phyloP scores from a whole-genome alignment of 2,888 invertebrate genomes.

The Strigamia crassipes region DNA sequence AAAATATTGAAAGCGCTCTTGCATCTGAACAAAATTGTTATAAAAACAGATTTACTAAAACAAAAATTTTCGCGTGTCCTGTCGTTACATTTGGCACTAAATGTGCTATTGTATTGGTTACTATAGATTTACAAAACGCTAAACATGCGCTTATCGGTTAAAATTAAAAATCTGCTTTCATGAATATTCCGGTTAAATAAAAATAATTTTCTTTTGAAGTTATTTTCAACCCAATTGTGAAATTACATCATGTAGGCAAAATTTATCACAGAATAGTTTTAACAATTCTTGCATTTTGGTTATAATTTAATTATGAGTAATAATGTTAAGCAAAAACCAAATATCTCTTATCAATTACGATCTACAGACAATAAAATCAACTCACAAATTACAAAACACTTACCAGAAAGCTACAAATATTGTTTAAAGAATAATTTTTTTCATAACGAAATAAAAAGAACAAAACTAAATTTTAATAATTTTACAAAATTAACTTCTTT shows the following conservation, averaged over 20 bases:
- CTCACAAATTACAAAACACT: neutral
- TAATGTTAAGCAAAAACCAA: neutral
- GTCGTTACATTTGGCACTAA: neutral
- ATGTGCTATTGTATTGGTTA: neutral
- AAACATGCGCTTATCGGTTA: neutral
- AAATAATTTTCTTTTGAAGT: neutral
- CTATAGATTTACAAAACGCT: neutral
- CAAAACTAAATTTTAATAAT: neutral
- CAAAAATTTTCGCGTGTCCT: neutral
- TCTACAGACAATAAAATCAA: neutral
- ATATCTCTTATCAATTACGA: neutral
- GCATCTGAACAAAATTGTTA: neutral
- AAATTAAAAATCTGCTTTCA: neutral
- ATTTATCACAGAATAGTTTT: neutral
- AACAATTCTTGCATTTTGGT: neutral
- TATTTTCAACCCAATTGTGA: neutral
- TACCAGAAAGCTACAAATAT: neutral
- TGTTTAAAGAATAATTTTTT: neutral
- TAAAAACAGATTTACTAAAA: neutral
- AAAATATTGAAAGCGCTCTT: neutral
- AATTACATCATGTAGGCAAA: neutral
- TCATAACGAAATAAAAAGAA: neutral
- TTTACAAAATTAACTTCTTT: neutral
- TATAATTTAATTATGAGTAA: neutral
- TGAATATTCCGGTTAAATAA: neutral